A percentile compares a stretch with the other conserved stretches of the same genome.
Conservation (phyloP, 2,888 invertebrate genomes). For the Villa cingulata region DNA sequence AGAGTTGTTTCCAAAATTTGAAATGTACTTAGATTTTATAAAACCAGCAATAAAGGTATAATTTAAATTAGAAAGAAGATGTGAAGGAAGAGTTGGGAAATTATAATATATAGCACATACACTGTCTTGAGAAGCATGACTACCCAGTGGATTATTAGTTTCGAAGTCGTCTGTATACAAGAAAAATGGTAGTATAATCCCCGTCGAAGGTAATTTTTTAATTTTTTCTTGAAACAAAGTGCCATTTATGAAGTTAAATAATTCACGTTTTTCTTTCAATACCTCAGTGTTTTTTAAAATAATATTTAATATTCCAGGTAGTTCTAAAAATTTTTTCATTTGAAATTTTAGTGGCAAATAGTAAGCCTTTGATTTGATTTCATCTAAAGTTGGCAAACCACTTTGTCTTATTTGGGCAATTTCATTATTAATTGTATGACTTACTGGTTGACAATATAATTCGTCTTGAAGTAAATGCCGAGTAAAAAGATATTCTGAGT, state of each 20-base stretch:
- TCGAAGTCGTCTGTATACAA: not conserved
- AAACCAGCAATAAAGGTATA: conserved; percentile 1
- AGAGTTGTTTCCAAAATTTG: not conserved
- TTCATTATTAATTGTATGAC: not conserved
- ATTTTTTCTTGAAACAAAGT: too few species aligned
- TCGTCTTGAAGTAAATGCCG: not conserved
- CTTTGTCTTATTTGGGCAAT: not conserved
- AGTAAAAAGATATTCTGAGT: not conserved
- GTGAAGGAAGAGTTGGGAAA: not conserved
- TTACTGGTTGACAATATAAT: not conserved
- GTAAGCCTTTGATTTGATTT: not conserved
- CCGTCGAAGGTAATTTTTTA: too few species aligned
- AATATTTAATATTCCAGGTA: not conserved
- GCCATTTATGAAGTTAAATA: not conserved
- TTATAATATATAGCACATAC: not conserved
- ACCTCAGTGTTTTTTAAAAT: not conserved
- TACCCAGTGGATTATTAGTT: conserved; percentile 1
- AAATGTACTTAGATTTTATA: not conserved
- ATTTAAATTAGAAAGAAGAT: not conserved
- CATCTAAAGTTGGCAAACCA: not conserved
- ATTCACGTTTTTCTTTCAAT: not conserved
- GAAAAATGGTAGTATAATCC: not conserved
- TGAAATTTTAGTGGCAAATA: not conserved
- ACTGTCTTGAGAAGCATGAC: not conserved
- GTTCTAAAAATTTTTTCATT: conserved; percentile 1